phyloP scores from a whole-genome alignment of 1,140 invertebrate species.

The Bombus turneri region DNA sequence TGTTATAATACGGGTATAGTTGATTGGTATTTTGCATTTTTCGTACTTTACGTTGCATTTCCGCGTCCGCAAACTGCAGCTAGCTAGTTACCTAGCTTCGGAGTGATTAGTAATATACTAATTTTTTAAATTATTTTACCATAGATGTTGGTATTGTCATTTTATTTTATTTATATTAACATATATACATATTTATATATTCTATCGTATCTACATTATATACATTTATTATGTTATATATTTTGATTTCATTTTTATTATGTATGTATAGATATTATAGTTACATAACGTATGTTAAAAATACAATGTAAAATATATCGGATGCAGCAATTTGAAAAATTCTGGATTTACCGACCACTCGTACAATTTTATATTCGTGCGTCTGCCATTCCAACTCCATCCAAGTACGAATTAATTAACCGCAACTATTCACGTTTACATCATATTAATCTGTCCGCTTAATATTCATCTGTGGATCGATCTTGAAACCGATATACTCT shows the following conservation, averaged over 20 bases:
- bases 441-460: background rate
- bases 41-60: background rate
- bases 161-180: background rate
- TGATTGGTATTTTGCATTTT: background rate
- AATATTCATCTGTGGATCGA: conserved; percentile 44
- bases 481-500: conserved; percentile 25
- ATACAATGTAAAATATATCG: background rate
- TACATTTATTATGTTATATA: background rate
- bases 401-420: background rate
- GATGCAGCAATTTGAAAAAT: background rate
- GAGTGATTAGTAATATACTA: background rate
- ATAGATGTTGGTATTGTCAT: background rate
- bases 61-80: background rate
- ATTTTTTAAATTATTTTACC: background rate
- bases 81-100: background rate
- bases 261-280: background rate
- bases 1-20: background rate
- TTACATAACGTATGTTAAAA: background rate
- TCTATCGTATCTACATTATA: background rate
- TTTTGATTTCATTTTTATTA: background rate
- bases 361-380: background rate
- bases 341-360: background rate
- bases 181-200: background rate
- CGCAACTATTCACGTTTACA: background rate
- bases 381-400: background rate